A percentile compares a stretch with the other conserved stretches of the same genome.
phyloP scores from a whole-genome alignment of 1,140 invertebrate genomes.

The Drosophila obscura region DNA sequence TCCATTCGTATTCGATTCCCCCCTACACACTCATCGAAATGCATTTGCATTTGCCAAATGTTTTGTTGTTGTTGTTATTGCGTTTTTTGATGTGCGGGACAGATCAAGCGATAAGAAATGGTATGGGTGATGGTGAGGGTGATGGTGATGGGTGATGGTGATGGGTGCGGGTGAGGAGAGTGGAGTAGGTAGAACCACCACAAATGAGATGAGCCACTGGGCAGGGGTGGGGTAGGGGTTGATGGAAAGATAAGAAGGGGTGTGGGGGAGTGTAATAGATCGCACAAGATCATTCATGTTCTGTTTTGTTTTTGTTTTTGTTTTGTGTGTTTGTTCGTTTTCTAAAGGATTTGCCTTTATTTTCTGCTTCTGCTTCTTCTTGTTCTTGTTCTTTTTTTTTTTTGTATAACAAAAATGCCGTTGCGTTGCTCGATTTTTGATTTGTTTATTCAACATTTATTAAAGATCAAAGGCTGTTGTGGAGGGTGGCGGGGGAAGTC shows the following conservation, averaged over 20 bases:
- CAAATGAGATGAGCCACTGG: background rate
- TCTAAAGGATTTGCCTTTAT: constrained; percentile 11
- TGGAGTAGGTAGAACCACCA: no score
- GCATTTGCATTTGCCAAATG: constrained; percentile 52
- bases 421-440: constrained; percentile 62
- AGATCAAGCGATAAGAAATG: no score
- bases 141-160: no score
- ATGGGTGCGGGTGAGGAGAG: no score
- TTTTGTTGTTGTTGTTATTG: constrained; percentile 24
- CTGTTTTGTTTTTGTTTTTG: constrained; percentile 49
- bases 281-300: constrained; percentile 26
- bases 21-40: constrained; percentile 12
- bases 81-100: constrained; percentile 43
- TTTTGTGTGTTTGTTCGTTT: constrained; percentile 17
- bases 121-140: no score
- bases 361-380: constrained; percentile 1
- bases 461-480: constrained; percentile 67
- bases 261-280: background rate
- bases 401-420: constrained; percentile 9
- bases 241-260: constrained; percentile 9
- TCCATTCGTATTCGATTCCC: no score
- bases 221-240: background rate
- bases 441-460: constrained; percentile 78
- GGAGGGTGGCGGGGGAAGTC: constrained; percentile 47
- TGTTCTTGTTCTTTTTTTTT: background rate